Base-by-base conservation (phyloP, 1,140 invertebrate genomes). In the Drosophila insularis region DNA sequence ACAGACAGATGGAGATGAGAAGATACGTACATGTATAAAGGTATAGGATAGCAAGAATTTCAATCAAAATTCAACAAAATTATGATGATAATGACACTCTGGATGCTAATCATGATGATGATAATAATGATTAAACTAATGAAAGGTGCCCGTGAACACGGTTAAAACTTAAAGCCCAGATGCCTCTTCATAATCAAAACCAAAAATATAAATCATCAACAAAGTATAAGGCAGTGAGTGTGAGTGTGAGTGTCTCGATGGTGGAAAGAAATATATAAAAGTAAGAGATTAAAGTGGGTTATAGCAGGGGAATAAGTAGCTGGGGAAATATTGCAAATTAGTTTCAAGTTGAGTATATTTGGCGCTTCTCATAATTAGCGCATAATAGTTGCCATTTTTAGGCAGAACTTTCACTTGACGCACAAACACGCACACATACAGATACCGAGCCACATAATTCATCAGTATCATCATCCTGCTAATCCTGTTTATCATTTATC, bases 11-110 rank as follows among this genome's bases (percentile, higher is more conserved):
- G 17, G 43, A 8, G 43, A 46, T 19, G 43, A 17, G 14, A 13
- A 8, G 14, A 14, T 17, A 35, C 10, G 2, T 35, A 35, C 27
- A 27, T 27, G 43, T 11, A 13, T 10, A 43, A 17, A 43, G 40
- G 40, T 43, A 17, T 14, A 43, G 40, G 5, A 17, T 43, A 19
- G 17, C 19, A 50, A 21, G n/a, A 50, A 50, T 50, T 50, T 50
- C 43, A 50, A 50, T 50, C 43, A 50, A 50, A 50, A 50, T 50
- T 50, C 43, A 50, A 50, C 43, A 50, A 21, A 11, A 50, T 50
- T 17, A 50, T 19, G 2, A 46, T 19, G 43, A 46, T 19, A 17
- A 46, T 46, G 43, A 43, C 32, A 11, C 32, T 35, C 7, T 10
- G 7, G 6, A 35, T 35, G 8, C 32, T 35, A 2, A 35, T 35